Base-by-base conservation (phyloP, 2,888 invertebrate species). In the Parnassius smintheus region DNA sequence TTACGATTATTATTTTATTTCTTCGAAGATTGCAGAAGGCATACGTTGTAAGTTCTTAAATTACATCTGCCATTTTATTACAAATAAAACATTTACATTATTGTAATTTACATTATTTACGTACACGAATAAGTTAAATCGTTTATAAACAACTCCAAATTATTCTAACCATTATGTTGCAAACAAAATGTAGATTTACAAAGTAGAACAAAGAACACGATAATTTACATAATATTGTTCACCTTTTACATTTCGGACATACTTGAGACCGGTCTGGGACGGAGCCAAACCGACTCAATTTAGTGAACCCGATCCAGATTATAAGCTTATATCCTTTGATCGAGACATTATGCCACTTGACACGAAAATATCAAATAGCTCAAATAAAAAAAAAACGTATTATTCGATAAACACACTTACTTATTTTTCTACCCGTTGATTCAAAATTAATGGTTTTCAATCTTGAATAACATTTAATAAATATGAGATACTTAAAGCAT, bases 181-280 rank as follows among this genome's bases (percentile, higher is more conserved):
- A 82, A 86, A 87, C 87, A 86, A 88, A 88, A 86, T 83, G 84
- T 85, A 86, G 86, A 49, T 83, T 83, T 80, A 83, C 78, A 75
- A 80, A 75, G 76, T 78, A 81, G 82, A 87, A 89, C 88, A 90
- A 91, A 88, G 90, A 88, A 85, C 85, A 81, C 74, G 79, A 77
- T 81, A 77, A 90, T 91, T 90, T 91, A 82, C 91, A 91, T 91
- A 91, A 89, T 88, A 77, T 81, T 82, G 83, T 86, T 83, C 86
- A 88, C 90, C 89, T 89, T 90, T 89, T 82, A 82, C 82, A 81
- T 83, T 80, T 81, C 75, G 81, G 81, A 76, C 73, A 74, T 74
- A 76, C 50, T 50, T 49, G 58, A 73, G 75, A 71, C 76, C 65
- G 78, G 75, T 69, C 84, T 88, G 88, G 90, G 86, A 76, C 76